Evolutionary conservation across 2,113 vertebrate species (phyloP), one percentile per base, ranked within the genome.

Genomic region (Prunella fulvescens): DNA sequence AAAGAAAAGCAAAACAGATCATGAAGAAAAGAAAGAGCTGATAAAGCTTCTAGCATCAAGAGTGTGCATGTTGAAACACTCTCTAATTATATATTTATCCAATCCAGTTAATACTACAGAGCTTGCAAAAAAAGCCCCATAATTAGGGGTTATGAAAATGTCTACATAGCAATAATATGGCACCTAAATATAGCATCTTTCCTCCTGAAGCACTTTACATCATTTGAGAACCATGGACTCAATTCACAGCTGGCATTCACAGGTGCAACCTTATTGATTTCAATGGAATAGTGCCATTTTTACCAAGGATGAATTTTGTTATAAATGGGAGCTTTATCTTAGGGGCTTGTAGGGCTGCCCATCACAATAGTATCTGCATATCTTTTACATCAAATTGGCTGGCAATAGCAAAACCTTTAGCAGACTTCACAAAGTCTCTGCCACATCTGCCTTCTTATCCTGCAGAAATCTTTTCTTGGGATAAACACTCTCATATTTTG

Each of bases 141-240:
- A 97, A 97, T 97, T 97, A 97, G 92, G 76, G 95, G 93, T 97
- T 97, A 96, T 96, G 95, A 96, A 97, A 97, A 97, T 97, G 96
- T 96, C 96, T 97, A 95, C 91, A 94, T 96, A 96, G 94, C 96
- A 96, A 95, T 97, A 97, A 93, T 94, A 94, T 78, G 86, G 94
- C 82, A 95, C 93, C 96, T 96, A 97, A 97, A 97, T 97, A 97
- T 97, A 97, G 90, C 92, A 85, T 93, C 92, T 96, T 95, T 94
- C 95, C 93, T 96, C 95, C 96, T 97, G 96, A 95, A 97, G 95
- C 92, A 89, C 89, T 95, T 97, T 93, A 77, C 81, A 84, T 90
- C 95, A 83, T 92, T 95, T 95, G 90, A 93, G 95, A 97, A 93
- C 85, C 81, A 79, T 80, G 88, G 94, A 86, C 70, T 93, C 86